phyloP scores from a whole-genome alignment of 2,113 vertebrate genomes.

The Oceanites oceanicus region DNA sequence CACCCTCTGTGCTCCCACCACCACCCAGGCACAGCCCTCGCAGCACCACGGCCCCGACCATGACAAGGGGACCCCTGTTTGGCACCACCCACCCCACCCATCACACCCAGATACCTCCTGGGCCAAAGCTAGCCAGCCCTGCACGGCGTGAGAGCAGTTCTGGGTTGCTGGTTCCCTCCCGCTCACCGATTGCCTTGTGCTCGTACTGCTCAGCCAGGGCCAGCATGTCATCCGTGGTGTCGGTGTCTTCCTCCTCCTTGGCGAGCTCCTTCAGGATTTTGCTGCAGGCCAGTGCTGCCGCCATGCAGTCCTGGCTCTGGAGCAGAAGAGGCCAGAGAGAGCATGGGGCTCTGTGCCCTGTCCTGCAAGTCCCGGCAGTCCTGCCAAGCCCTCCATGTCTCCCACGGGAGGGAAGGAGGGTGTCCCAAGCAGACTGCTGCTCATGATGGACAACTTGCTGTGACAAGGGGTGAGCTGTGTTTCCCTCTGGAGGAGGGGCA shows the following conservation, averaged over 20 bases:
- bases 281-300: constrained; percentile 86
- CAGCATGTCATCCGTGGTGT: constrained; percentile 81
- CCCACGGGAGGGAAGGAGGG: not conserved
- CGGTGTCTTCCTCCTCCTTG: constrained; percentile 81
- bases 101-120: not conserved
- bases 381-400: too few species aligned
- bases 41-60: rapidly evolving
- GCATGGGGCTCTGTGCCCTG: not conserved
- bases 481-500: not conserved
- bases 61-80: rapidly evolving
- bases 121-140: not conserved
- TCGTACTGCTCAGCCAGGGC: constrained; percentile 83
- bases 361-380: not conserved
- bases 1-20: not conserved
- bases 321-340: not conserved
- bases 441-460: not conserved
- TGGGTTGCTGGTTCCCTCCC: not conserved
- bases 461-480: not conserved
- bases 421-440: not conserved
- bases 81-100: not conserved
- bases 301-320: constrained; percentile 84
- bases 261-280: constrained; percentile 92
- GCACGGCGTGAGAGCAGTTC: rapidly evolving
- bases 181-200: constrained; percentile 84
- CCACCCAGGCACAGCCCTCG: rapidly evolving